phyloP scores from a whole-genome alignment of 2,113 vertebrate species.

The Scartelaos histophorus region DNA sequence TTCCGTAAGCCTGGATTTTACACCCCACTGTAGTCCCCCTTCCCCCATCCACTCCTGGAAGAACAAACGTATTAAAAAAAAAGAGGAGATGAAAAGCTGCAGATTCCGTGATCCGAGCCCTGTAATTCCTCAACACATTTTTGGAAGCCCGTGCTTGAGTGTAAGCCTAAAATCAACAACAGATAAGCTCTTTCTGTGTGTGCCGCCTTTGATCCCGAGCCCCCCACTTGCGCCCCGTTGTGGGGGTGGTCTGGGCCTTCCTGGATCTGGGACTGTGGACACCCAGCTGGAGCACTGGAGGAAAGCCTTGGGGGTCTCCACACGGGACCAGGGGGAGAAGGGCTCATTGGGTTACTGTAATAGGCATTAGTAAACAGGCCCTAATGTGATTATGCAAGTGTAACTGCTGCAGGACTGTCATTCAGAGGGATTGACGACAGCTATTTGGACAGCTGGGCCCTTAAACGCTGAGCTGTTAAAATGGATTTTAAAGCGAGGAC shows the following conservation, averaged over 20 bases:
- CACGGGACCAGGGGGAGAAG: constrained; percentile 22
- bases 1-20: constrained; percentile 8
- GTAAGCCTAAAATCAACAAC: constrained; percentile 76
- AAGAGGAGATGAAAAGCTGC: constrained; percentile 53
- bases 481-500: not conserved
- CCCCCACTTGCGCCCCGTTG: constrained; percentile 15
- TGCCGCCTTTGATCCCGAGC: constrained; percentile 66
- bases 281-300: constrained; percentile 41
- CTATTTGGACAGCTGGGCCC: not conserved
- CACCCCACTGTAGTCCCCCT: not conserved
- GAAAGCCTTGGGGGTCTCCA: constrained; percentile 10
- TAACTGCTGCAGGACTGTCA: constrained; percentile 6
- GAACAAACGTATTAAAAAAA: constrained; percentile 46
- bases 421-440: not conserved
- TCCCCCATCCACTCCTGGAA: constrained; percentile 40
- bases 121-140: constrained; percentile 74
- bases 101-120: constrained; percentile 47
- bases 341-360: constrained; percentile 32
- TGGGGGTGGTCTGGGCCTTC: constrained; percentile 41
- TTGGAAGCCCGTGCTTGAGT: constrained; percentile 62
- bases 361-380: constrained; percentile 31
- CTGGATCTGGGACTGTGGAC: constrained; percentile 48
- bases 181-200: constrained; percentile 71
- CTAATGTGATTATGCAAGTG: constrained; percentile 37
- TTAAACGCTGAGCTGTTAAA: not conserved